Conservation (phyloP, 2,797 vertebrate genomes). For the Decapterus maruadsi region DNA sequence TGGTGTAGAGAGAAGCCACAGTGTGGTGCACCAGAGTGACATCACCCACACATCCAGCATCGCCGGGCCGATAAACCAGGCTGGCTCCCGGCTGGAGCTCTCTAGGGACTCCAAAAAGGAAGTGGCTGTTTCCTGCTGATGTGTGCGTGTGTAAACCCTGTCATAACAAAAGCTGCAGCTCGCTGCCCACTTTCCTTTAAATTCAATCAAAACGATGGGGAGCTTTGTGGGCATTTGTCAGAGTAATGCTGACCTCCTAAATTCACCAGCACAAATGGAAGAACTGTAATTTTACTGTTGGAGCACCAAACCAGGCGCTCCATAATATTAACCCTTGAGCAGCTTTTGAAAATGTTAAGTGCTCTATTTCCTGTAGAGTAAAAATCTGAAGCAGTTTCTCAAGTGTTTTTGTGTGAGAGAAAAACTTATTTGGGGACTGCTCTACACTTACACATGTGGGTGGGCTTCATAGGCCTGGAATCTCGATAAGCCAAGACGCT, state of each 20-base stretch:
- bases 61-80: conserved; percentile 53
- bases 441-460: conserved; percentile 41
- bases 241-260: conserved; percentile 21
- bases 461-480: conserved; percentile 56
- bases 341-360: conserved; percentile 11
- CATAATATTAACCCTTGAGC: conserved; percentile 13
- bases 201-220: conserved; percentile 32
- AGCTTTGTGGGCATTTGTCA: conserved; percentile 30
- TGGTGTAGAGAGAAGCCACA: conserved; percentile 33
- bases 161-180: conserved; percentile 67
- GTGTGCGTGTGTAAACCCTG: conserved; percentile 54
- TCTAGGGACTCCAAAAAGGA: conserved; percentile 67
- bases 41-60: conserved; percentile 60
- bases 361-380: not conserved
- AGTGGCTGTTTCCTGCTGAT: conserved; percentile 85
- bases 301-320: conserved; percentile 2
- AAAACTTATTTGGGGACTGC: conserved; percentile 26
- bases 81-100: conserved; percentile 57
- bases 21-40: conserved; percentile 60
- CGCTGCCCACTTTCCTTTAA: conserved; percentile 58
- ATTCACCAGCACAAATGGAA: conserved; percentile 37
- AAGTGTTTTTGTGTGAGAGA: conserved; percentile 21
- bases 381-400: conserved; percentile 24
- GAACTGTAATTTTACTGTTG: conserved; percentile 13
- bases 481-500: conserved; percentile 45